Evolutionary conservation across 1,140 invertebrate genomes (phyloP), one percentile per base, ranked within the genome.

Genomic region (Branchinecta lynchi): DNA sequence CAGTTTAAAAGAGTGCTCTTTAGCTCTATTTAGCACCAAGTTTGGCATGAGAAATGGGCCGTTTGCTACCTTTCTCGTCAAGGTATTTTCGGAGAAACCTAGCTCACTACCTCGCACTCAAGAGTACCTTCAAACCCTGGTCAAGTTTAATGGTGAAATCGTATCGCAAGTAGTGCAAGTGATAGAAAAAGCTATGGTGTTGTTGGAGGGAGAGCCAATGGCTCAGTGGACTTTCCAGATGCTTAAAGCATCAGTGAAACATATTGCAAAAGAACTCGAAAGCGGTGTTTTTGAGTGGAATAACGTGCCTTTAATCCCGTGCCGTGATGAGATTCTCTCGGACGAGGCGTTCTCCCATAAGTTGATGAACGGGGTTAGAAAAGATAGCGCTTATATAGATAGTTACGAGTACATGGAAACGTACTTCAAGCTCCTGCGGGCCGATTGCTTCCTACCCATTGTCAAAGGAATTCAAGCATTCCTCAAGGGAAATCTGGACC

Each of bases 381-480:
- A 43, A n/a, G 60, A 60, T 17, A 21, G 45, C 0, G 45, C 45
- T 65, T 70, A 70, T 65, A 21, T 20, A 12, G 45, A 67, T 44
- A 60, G 20, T 70, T 20, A 70, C 65, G 69, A 70, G 51, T 70
- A 70, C 69, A 43, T 70, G 69, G 69, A 70, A 51, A 70, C 69
- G 17, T 70, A 70, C 21, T 70, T 70, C 9, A 20, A 65, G 5
- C 60, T 70, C 8, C 45, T 70, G 0, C 69, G 69, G n/a, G 69
- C 69, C 10, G 69, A 70, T n/a, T 70, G 69, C 32, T 70, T 70
- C 21, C 44, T 65, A 8, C 45, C 44, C 21, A 70, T 70, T 3
- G 32, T 65, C 10, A 65, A 66, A 0, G 69, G 69, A 2, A 70
- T 70, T 10, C 69, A 44, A 17, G 46, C 44, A 20, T 60, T 68